phyloP scores from a whole-genome alignment of 2,113 vertebrate species.

The Pygoscelis adeliae region DNA sequence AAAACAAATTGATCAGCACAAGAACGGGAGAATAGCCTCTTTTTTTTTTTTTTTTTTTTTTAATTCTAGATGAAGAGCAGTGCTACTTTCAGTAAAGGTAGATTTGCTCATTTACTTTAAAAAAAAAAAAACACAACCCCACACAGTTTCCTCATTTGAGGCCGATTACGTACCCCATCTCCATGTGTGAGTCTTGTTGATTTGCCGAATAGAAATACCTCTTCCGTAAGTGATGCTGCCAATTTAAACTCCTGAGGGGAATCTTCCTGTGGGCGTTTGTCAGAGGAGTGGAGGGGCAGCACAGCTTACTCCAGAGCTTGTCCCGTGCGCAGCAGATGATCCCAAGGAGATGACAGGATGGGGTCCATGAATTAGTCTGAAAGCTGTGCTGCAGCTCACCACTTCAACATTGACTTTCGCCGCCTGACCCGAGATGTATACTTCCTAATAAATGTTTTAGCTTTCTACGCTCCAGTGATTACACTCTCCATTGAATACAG shows the following conservation, averaged over 20 bases:
- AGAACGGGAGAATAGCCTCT: not conserved
- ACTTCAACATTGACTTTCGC: constrained; percentile 24
- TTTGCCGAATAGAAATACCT: not conserved
- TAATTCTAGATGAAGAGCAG: not conserved
- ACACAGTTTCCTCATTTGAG: not conserved
- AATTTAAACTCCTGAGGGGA: not conserved
- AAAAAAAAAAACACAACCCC: not conserved
- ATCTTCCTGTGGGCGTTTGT: not conserved
- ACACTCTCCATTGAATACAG: constrained; percentile 72
- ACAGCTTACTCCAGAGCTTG: not conserved
- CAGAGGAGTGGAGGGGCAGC: not conserved
- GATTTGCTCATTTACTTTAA: not conserved
- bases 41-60: not conserved
- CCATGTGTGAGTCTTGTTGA: not conserved
- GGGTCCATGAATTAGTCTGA: not conserved
- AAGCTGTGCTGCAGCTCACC: constrained; percentile 9
- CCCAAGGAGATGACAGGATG: not conserved
- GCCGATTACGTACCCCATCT: not conserved
- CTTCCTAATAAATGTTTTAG: constrained; percentile 79
- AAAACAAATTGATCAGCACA: constrained; percentile 53
- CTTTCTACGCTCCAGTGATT: constrained; percentile 67
- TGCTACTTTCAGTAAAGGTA: not conserved
- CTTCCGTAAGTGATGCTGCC: not conserved
- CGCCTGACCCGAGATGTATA: constrained; percentile 56
- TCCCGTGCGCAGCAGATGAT: not conserved